Base-by-base conservation (phyloP, 2,797 vertebrate species). In the Pterois miles region DNA sequence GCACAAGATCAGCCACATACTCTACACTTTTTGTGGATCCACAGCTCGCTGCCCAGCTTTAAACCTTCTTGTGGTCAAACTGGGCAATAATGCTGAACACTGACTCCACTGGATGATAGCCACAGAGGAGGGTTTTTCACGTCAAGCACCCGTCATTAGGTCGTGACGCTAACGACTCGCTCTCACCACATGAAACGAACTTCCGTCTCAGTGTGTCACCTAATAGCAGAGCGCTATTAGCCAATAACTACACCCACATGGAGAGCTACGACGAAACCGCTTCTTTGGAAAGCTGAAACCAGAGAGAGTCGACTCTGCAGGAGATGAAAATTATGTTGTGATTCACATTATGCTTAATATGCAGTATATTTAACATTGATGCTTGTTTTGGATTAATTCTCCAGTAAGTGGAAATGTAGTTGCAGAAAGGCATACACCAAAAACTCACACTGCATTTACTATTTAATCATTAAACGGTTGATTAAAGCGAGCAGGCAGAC, bases 161-260 rank as follows among this genome's bases (percentile, higher is more conserved):
- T 56, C 1, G 40, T 48, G 76, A 86, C 60, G 50, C 43, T 74
- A 69, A 76, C 80, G 53, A 57, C 67, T 71, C 33, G 2, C 9
- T 3, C 56, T 84, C 62, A 31, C 87, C 86, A 81, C 87, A 90
- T 85, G 52, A 88, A 77, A 83, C 50, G 5, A 33, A 53, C 57
- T 79, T 38, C 52, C 6, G 6, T 70, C 71, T 63, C 46, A 65
- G 71, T 46, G 75, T 81, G 82, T 74, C 78, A 68, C 52, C 59
- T 84, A 87, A 80, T 82, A 71, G 71, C 80, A 43, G 50, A 48
- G 68, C 25, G 0, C 40, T 25, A 54, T 83, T 70, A 62, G 71
- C 81, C 67, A 57, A 43, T 75, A 74, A 83, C 71, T 76, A 64
- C 77, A 76, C 60, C 65, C 78, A 78, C 81, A 67, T 57, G 71